Conservation (phyloP, 2,113 vertebrate species). For the Hypanus sabinus region DNA sequence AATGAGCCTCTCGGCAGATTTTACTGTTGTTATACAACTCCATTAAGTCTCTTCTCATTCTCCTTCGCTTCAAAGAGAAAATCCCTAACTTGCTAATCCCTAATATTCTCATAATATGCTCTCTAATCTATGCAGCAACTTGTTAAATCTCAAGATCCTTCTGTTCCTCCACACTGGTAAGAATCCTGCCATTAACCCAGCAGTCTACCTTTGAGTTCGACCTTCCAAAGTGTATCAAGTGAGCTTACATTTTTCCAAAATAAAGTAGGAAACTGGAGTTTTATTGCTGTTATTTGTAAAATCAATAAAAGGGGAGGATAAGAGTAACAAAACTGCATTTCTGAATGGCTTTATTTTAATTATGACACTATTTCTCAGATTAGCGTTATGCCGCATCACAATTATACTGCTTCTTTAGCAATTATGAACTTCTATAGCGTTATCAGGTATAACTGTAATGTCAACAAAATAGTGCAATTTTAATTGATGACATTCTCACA, state of each 20-base stretch:
- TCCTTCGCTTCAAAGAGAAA: too few relatives aligned
- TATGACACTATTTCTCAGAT: background rate
- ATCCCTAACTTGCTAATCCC: too few relatives aligned
- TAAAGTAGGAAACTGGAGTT: fast-evolving
- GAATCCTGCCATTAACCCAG: too few relatives aligned
- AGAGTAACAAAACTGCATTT: background rate
- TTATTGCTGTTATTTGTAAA: background rate
- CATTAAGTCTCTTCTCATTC: too few relatives aligned
- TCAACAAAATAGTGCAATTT: background rate
- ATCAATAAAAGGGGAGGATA: background rate
- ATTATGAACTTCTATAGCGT: background rate
- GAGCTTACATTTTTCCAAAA: background rate
- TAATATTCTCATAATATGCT: too few relatives aligned
- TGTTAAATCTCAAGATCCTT: too few relatives aligned
- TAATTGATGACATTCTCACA: background rate
- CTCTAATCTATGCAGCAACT: too few relatives aligned
- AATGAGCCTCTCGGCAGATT: too few relatives aligned
- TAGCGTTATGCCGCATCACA: background rate
- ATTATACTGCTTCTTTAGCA: background rate
- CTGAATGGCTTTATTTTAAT: background rate
- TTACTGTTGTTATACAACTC: too few relatives aligned
- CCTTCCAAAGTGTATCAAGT: background rate
- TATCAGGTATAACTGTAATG: background rate
- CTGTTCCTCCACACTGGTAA: too few relatives aligned
- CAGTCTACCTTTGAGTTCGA: too few relatives aligned